A percentile compares a stretch with the other conserved stretches of the same genome.
These are phyloP conservation scores for rabbit (Oryctolagus cuniculus) DNA, from an alignment of 2,113 vertebrate genomes.

Conservation along the genomic window mOryCun1.1 NC_091437.1:56501501-56502000, in stretches of 20 bases:
- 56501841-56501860: background rate
- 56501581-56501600: no score
- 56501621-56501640: no score
- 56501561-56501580: no score
- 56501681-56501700: no score
- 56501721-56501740: background rate
- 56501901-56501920: background rate
- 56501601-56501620: no score
- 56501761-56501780: background rate
- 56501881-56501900: background rate
- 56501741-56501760: slow-evolving; percentile 22
- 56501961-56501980: no score
- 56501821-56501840: background rate
- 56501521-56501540: no score
- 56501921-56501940: background rate
- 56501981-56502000: no score
- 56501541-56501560: no score
- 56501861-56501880: slow-evolving; percentile 30
- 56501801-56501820: background rate
- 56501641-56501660: no score
- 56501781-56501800: background rate
- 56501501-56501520: no score
- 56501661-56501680: no score
- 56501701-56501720: background rate
- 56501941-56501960: background rate